Evolutionary conservation across 2,113 vertebrate species (phyloP).

Genomic region (Calidris pugnax): DNA sequence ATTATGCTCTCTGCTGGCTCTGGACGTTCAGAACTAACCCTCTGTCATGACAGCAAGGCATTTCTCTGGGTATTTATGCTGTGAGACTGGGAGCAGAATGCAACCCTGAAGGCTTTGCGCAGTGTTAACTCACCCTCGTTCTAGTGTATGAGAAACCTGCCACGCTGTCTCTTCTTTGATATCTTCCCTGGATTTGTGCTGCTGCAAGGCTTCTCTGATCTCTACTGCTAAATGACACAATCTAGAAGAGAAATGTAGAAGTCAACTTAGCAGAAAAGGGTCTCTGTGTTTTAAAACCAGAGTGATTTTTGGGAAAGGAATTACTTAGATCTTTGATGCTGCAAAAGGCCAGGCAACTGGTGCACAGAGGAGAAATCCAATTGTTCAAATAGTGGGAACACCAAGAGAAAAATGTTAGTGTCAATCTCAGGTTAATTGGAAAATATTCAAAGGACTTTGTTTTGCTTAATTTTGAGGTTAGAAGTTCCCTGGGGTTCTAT

Average conservation of each 20-base stretch:
- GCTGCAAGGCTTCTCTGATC: conserved; percentile 21
- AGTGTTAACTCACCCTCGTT: not conserved
- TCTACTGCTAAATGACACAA: not conserved
- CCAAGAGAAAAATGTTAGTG: not conserved
- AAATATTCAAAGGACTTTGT: conserved; percentile 46
- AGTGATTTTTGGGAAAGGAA: not conserved
- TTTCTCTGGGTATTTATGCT: conserved; percentile 9
- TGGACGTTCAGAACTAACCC: not conserved
- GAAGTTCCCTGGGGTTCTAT: conserved; percentile 16
- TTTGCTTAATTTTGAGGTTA: conserved; percentile 55
- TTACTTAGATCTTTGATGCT: not conserved
- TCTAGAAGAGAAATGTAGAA: not conserved
- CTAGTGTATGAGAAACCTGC: not conserved
- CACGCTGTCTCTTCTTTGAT: not conserved
- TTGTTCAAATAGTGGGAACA: not conserved
- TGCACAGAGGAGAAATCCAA: not conserved
- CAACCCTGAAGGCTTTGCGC: conserved; percentile 5
- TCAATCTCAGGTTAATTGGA: conserved; percentile 52
- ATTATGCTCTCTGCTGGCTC: conserved; percentile 3
- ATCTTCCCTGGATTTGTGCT: not conserved
- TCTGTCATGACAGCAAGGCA: not conserved
- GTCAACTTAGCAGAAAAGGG: not conserved
- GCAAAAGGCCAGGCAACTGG: not conserved
- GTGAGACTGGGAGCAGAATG: not conserved
- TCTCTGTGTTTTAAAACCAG: not conserved